Conservation (phyloP, 2,888 invertebrate species). For the Leptinotarsa rubiginosa region DNA sequence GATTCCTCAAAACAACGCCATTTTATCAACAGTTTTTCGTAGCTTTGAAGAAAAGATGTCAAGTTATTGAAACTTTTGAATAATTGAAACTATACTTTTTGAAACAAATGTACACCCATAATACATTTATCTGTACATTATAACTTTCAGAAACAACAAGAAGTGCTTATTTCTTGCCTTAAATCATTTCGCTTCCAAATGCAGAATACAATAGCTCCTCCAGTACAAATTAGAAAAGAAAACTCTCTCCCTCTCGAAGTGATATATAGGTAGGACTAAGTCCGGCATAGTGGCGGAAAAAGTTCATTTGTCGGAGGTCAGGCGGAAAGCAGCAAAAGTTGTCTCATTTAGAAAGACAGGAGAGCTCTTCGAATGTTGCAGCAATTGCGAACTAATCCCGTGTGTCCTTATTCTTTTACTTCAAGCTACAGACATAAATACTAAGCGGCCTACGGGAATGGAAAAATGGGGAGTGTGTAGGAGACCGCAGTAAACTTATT, state of each 20-base stretch:
- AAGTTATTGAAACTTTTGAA: no score
- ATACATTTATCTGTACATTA: no score
- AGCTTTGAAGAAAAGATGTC: no score
- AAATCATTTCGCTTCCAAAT: neutral
- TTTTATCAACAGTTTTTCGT: no score
- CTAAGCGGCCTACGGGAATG: constrained; percentile 56
- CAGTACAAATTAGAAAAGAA: constrained; percentile 42
- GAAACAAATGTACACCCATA: no score
- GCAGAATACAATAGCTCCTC: constrained; percentile 4
- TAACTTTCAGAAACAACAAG: neutral
- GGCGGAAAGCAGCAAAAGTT: constrained; percentile 64
- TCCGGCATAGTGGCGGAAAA: constrained; percentile 56
- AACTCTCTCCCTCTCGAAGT: constrained; percentile 44
- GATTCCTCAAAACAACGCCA: no score
- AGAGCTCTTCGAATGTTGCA: constrained; percentile 61
- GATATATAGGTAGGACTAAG: constrained; percentile 56
- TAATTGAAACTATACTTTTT: no score
- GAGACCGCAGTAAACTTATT: constrained; percentile 2
- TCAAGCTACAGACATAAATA: constrained; percentile 62
- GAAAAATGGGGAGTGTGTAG: constrained; percentile 27
- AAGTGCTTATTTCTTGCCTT: neutral
- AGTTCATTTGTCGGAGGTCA: constrained; percentile 65
- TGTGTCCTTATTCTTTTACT: constrained; percentile 64
- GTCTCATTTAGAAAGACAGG: constrained; percentile 65
- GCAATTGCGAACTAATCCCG: constrained; percentile 63